Evolutionary conservation across 1,140 invertebrate genomes (phyloP).

Genomic region (Ooceraea biroi): DNA sequence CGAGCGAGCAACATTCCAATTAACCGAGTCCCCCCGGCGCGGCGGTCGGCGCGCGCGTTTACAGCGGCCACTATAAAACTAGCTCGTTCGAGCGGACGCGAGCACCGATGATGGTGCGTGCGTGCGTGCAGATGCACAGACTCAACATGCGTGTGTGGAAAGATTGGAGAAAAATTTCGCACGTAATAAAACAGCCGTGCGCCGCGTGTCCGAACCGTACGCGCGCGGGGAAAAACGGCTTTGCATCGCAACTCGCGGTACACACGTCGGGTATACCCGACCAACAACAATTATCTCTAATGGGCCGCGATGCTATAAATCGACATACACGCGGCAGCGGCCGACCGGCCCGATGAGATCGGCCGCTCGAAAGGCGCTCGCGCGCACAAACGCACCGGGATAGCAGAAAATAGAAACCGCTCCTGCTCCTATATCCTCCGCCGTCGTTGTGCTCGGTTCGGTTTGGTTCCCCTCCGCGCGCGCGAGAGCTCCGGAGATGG

Average conservation of each 20-base stretch:
- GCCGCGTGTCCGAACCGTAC: conserved; percentile 47
- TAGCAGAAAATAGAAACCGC: conserved; percentile 81
- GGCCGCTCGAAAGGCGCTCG: conserved; percentile 51
- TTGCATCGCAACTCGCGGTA: conserved; percentile 69
- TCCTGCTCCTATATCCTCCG: conserved; percentile 34
- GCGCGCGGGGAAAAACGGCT: conserved; percentile 77
- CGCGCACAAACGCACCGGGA: conserved; percentile 74
- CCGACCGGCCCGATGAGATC: conserved; percentile 79
- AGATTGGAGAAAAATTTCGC: conserved; percentile 80
- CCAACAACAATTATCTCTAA: conserved; percentile 85
- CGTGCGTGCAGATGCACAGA: neutral
- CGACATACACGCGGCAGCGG: conserved; percentile 76
- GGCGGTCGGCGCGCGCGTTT: conserved; percentile 61
- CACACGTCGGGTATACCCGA: conserved; percentile 59
- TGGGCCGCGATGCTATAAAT: conserved; percentile 84
- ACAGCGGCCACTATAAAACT: conserved; percentile 71
- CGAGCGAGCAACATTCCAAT: conserved; percentile 80
- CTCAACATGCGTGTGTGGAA: neutral
- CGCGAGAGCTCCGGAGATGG: conserved; percentile 68
- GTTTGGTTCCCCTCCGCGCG: conserved; percentile 52
- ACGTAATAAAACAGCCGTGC: conserved; percentile 81
- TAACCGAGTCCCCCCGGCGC: conserved; percentile 72
- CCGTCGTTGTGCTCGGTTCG: conserved; percentile 47
- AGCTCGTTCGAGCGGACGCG: conserved; percentile 71
- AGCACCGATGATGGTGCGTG: neutral